A percentile compares a stretch with the other conserved stretches of the same genome.
These are phyloP conservation scores for Ceratina australensis DNA, from an alignment of 1,140 invertebrate species.

Conservation along the genomic window DNA sequence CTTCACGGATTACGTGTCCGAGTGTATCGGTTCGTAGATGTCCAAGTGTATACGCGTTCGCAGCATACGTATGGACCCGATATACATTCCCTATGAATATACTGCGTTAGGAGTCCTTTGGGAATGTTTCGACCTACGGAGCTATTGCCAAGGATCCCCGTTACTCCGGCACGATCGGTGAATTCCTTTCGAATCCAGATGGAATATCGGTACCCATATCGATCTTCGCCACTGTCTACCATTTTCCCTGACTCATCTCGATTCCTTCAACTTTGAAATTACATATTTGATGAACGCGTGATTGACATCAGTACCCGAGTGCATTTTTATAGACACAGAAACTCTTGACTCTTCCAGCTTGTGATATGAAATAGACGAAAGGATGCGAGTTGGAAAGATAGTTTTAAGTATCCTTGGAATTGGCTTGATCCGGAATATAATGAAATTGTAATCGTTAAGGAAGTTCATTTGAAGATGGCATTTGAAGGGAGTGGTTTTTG, in stretches of 20 bases:
- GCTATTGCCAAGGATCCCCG: constrained; percentile 16
- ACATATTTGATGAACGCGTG: background rate
- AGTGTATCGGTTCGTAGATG: constrained; percentile 19
- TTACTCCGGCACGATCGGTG: constrained; percentile 21
- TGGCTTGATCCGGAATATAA: too few species aligned
- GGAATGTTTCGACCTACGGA: constrained; percentile 46
- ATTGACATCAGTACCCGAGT: background rate
- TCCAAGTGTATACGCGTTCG: constrained; percentile 35
- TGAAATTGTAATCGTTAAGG: too few species aligned
- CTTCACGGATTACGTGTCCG: constrained; percentile 20
- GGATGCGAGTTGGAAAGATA: too few species aligned
- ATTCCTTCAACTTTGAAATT: constrained; percentile 8
- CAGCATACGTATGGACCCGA: constrained; percentile 28
- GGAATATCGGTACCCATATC: constrained; percentile 31
- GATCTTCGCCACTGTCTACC: constrained; percentile 20
- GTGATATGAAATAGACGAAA: too few species aligned
- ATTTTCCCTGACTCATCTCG: background rate
- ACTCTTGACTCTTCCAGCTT: too few species aligned
- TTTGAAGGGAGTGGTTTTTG: background rate
- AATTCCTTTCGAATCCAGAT: constrained; percentile 50
- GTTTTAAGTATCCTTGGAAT: too few species aligned
- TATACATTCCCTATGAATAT: constrained; percentile 45
- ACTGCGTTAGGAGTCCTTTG: constrained; percentile 53
- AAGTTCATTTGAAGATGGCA: too few species aligned
- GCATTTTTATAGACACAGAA: too few species aligned